Base-by-base conservation (phyloP, 2,113 vertebrate species). In the Rhegmatorhina hoffmannsi region DNA sequence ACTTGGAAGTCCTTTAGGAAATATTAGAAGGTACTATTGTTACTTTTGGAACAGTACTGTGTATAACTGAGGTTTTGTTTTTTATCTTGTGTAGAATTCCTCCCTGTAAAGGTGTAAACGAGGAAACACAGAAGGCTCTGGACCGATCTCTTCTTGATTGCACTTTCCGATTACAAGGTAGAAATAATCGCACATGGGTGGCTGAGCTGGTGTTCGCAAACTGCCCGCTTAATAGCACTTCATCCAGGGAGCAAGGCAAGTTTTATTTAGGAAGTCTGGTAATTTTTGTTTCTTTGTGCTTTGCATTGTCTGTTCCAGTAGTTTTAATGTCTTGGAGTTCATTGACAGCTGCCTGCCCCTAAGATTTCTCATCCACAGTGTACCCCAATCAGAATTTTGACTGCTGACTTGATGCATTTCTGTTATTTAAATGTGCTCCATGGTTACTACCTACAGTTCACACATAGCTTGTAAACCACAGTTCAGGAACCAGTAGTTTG, bases 181-280 rank as follows among this genome's bases (percentile, higher is more conserved):
- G 99, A 96, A 99, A 99, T 97, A 99, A 99, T 94, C 98, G 99
- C 90, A 99, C 99, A 0, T 99, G 99, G 99, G 99, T 99, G 95
- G 99, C 99, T 69, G 99, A 99, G 94, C 97, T 99, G 96, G 98
- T 99, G 84, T 98, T 99, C 98, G 98, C 99, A 93, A 99, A 99
- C 97, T 99, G 99, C 93, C 99, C 99, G 0, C 98, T 99, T 55
- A 99, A 98, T 97, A 99, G 99, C 97, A 99, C 99, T 91, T 98
- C 99, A 76, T 99, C 98, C 95, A 99, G 99, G 95, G 99, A 99
- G 75, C 99, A 99, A 98, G 99, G 99, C 99, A 72, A 90, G 95
- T 95, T 87, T 89, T 55, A 64, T 6, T 76, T 49, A 60, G 33
- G 11, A 72, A 28, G 34, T 38, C 68, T 60, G 88, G 14, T 33